Evolutionary conservation across 1,140 invertebrate genomes (phyloP).

Genomic region (Aphelinus certus): DNA sequence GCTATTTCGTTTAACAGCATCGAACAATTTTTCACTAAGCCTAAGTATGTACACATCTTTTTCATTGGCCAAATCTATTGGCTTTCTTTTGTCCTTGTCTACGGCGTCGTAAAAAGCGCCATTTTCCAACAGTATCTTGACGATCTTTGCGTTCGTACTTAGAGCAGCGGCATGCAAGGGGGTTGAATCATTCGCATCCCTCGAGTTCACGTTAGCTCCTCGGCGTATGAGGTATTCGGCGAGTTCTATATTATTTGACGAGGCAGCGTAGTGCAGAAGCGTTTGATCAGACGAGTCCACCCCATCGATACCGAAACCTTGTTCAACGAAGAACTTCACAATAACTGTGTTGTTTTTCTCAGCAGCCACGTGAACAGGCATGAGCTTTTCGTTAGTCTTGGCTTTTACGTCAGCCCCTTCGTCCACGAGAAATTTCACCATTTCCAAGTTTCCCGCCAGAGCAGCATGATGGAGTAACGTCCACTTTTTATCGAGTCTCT

Average conservation of each 20-base stretch:
- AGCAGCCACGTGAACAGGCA: background rate
- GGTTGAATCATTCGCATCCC: background rate
- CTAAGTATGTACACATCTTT: background rate
- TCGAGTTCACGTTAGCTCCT: conserved; percentile 16
- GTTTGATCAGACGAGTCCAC: background rate
- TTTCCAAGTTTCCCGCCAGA: background rate
- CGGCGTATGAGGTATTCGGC: conserved; percentile 12
- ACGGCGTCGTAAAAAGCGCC: conserved; percentile 11
- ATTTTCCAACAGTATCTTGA: conserved; percentile 1
- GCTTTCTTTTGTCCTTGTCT: background rate
- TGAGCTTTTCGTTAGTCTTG: background rate
- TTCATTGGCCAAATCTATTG: background rate
- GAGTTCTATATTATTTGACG: background rate
- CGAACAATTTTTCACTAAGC: conserved; percentile 3
- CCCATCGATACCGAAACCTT: background rate
- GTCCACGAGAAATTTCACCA: conserved; percentile 5
- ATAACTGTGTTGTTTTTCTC: background rate
- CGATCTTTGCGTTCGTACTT: background rate
- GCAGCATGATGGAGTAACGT: conserved; percentile 2
- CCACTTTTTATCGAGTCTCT: background rate
- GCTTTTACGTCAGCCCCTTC: conserved; percentile 2
- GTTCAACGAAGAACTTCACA: background rate
- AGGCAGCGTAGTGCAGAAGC: background rate
- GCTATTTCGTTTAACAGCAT: conserved; percentile 10
- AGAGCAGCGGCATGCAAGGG: conserved; percentile 6